phyloP scores from a whole-genome alignment of 2,113 vertebrate genomes.

The Chascanopsetta lugubris region DNA sequence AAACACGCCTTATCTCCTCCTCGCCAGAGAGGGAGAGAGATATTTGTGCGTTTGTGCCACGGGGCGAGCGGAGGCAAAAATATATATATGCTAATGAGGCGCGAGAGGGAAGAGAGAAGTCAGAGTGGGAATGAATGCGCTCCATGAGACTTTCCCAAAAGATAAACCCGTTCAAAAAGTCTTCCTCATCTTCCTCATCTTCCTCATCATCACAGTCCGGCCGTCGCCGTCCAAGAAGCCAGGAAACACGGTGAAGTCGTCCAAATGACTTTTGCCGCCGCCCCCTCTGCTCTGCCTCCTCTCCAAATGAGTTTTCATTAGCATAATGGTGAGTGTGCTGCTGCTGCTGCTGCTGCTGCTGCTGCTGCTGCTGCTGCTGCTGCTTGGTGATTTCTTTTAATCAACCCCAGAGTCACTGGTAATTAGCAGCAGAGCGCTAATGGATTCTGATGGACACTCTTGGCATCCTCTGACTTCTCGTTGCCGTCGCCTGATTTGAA shows the following conservation, averaged over 20 bases:
- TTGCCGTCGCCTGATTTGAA: constrained; percentile 39
- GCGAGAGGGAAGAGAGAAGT: not conserved
- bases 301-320: constrained; percentile 77
- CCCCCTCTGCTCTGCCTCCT: constrained; percentile 54
- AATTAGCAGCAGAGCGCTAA: constrained; percentile 75
- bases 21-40: constrained; percentile 56
- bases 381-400: constrained; percentile 76
- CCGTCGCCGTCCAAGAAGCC: constrained; percentile 56
- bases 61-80: constrained; percentile 30
- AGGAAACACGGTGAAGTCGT: constrained; percentile 34
- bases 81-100: constrained; percentile 55
- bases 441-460: constrained; percentile 72
- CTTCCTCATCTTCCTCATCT: constrained; percentile 39
- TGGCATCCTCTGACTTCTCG: constrained; percentile 49
- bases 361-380: too few species aligned
- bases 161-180: constrained; percentile 57
- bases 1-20: constrained; percentile 58
- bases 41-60: constrained; percentile 47
- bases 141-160: constrained; percentile 34
- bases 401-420: constrained; percentile 75
- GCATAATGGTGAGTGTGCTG: constrained; percentile 77
- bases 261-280: constrained; percentile 63
- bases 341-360: too few species aligned
- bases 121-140: constrained; percentile 34
- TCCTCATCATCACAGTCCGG: constrained; percentile 49